Evolutionary conservation across 2,888 invertebrate species (phyloP), one percentile per base, ranked within the genome.

Genomic region (Tiphia femorata): DNA sequence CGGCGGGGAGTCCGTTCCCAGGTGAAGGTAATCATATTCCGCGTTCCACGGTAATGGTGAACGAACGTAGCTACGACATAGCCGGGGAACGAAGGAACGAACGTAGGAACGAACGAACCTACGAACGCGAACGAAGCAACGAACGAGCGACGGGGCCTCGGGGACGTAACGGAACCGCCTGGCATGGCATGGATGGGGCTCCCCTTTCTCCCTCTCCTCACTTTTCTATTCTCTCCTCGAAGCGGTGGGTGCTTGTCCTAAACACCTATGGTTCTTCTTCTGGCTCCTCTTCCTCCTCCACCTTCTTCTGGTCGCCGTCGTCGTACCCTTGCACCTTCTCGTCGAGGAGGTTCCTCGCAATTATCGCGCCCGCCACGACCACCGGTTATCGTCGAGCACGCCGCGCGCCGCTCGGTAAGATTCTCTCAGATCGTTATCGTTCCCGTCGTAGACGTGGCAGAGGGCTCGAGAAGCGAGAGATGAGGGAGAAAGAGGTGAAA

Each of bases 1-100:
- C 53, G 58, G 40, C 43, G 61, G 41, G 50, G 50, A 57, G 64
- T 62, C 56, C 59, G 64, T 72, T 67, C 66, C 58, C 75, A 77
- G 71, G 68, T 71, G 70, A 74, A 77, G 73, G 73, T 81, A 81
- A 80, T 80, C 80, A 79, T 79, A 82, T 80, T 80, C 80, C 79
- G 78, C 78, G 76, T 79, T 80, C 79, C 80, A 75, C 73, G 76
- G 70, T 79, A 79, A 80, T 81, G 73, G 75, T 70, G 72, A 78
- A 76, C 76, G 73, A 73, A 78, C 69, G 64, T n/a, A n/a, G n/a
- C n/a, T n/a, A n/a, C n/a, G n/a, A n/a, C n/a, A n/a, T n/a, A n/a
- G n/a, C n/a, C n/a, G n/a, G n/a, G n/a, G n/a, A n/a, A n/a, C n/a
- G n/a, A n/a, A n/a, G n/a, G n/a, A n/a, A n/a, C n/a, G n/a, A n/a